Conservation (phyloP, 2,113 vertebrate genomes). For the Mus pahari region DNA sequence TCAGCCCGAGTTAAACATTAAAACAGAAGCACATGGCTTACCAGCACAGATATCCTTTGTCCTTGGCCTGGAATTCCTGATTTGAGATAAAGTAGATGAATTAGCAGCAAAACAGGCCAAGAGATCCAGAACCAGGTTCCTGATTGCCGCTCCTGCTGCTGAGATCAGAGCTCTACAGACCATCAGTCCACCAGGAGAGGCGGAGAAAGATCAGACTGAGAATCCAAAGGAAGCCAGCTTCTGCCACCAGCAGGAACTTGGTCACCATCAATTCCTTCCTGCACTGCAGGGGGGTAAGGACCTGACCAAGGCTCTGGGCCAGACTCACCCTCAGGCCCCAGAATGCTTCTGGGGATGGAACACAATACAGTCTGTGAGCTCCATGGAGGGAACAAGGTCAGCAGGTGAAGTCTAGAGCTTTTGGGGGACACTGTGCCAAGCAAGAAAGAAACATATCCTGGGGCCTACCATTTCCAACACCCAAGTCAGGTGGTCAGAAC, state of each 20-base stretch:
- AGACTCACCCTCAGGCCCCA: fast-evolving
- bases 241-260: background rate
- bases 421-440: background rate
- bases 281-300: fast-evolving
- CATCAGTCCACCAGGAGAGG: background rate
- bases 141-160: background rate
- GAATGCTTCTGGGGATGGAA: background rate
- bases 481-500: background rate
- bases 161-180: background rate
- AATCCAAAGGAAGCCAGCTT: background rate
- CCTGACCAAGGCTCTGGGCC: background rate
- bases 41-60: background rate
- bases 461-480: background rate
- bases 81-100: background rate
- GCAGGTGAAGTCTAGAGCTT: background rate
- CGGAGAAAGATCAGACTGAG: background rate
- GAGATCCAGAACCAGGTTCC: background rate
- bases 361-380: no score
- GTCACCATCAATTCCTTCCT: background rate
- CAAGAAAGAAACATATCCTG: no score
- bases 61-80: background rate
- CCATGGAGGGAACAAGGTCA: background rate
- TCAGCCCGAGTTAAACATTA: background rate
- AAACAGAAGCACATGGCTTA: background rate
- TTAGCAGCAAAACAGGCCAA: background rate